Evolutionary conservation across 2,797 vertebrate species (phyloP), one percentile per base, ranked within the genome.

Genomic region (Mycteria americana): DNA sequence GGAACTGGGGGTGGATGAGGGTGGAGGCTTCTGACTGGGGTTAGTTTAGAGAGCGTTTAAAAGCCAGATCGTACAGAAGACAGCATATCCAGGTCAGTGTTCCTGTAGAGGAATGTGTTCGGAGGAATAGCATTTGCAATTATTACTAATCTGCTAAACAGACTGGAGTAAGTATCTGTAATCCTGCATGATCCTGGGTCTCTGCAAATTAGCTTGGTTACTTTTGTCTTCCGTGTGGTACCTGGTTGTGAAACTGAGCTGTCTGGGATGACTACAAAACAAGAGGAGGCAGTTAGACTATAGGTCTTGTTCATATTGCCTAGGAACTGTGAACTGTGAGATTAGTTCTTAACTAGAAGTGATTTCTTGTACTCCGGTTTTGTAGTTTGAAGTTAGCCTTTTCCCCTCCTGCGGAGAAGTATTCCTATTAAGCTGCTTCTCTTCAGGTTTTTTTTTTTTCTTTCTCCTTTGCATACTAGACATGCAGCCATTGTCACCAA

Each of bases 401-500:
- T 89, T 53, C 11, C 21, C 8, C 8, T 72, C 30, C n/a, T 41
- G 13, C 13, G 43, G 30, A 53, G n/a, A 62, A 86, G 19, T 27
- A 11, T 39, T 86, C 46, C 85, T 16, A 1, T 46, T 31, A 25
- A 64, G 27, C 33, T 73, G 45, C 54, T 94, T 15, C 37, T 76
- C 33, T 74, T 54, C 50, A 77, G 10, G n/a, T 82, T 27, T 50
- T 33, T 30, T 41, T 60, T 75, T 70, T 30, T 43, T 50, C 70
- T 64, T 11, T 24, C 53, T 63, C 10, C 7, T 85, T 85, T 95
- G 50, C 56, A 8, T 70, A 19, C 63, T 92, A 99, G 99, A 99
- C 51, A 28, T 98, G 43, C 98, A 98, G 45, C 98, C 98, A 1
- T 95, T 99, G 54, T 99, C 99, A 53, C 99, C 99, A 0, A 97